Conservation (phyloP, 37 sponge, comb jelly and placozoan genomes). For the Diacarnus erythraeanus region DNA sequence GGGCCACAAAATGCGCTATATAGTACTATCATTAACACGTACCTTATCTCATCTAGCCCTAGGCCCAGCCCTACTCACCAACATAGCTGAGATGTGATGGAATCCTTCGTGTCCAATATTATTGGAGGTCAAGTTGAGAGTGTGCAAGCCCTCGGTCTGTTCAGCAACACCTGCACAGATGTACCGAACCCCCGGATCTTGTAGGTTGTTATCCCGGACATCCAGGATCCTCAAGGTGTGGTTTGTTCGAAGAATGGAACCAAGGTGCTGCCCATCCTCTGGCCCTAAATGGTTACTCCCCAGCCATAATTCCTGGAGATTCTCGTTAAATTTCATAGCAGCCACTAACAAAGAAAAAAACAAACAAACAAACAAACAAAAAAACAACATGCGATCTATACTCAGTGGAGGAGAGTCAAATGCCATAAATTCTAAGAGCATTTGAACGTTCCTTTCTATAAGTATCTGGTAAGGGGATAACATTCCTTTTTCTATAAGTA, state of each 20-base stretch:
- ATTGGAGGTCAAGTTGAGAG: constrained; percentile 70
- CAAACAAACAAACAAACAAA: too few relatives aligned
- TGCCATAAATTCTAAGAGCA: too few relatives aligned
- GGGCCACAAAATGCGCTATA: too few relatives aligned
- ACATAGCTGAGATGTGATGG: constrained; percentile 76
- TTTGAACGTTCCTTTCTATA: too few relatives aligned
- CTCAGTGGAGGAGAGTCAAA: not conserved
- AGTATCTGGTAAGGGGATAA: too few relatives aligned
- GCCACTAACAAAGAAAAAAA: constrained; percentile 84
- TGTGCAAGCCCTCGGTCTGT: constrained; percentile 69
- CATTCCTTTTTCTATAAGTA: too few relatives aligned
- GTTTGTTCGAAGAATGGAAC: constrained; percentile 76
- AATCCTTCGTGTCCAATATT: constrained; percentile 69
- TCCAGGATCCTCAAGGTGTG: constrained; percentile 74
- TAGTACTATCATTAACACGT: too few relatives aligned
- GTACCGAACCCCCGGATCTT: constrained; percentile 72
- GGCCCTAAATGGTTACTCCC: constrained; percentile 72
- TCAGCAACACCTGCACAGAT: constrained; percentile 81
- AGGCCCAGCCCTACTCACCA: constrained; percentile 54
- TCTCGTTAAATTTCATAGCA: constrained; percentile 89
- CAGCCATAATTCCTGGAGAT: constrained; percentile 77
- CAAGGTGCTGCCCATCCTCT: constrained; percentile 84
- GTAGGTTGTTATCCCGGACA: constrained; percentile 80
- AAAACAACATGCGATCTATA: too few relatives aligned
- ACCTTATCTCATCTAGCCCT: not conserved